phyloP scores from a whole-genome alignment of 1,140 invertebrate genomes.

The Lepidurus couesii region DNA sequence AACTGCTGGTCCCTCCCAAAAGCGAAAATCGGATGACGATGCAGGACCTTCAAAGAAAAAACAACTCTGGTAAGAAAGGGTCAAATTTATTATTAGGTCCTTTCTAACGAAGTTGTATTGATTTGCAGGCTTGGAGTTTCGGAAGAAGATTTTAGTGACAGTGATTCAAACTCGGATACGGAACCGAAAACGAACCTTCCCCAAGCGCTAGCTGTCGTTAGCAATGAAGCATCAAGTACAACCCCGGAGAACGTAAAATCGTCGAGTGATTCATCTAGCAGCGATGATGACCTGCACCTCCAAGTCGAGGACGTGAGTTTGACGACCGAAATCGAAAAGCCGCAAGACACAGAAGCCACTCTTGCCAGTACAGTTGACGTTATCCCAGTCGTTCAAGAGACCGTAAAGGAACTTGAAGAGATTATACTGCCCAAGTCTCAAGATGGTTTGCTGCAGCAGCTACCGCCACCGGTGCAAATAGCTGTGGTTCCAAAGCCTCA shows the following conservation, averaged over 20 bases:
- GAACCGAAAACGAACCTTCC: not conserved
- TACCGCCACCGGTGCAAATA: not conserved
- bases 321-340: not conserved
- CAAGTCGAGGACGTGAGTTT: not conserved
- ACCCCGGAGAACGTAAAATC: not conserved
- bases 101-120: not conserved
- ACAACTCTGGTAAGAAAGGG: not conserved
- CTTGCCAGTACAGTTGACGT: not conserved
- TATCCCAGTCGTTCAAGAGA: not conserved
- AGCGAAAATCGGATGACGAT: constrained; percentile 22
- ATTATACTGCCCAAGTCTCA: not conserved
- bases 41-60: constrained; percentile 21
- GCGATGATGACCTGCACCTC: not conserved
- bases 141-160: constrained; percentile 23
- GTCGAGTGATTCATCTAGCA: not conserved
- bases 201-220: not conserved
- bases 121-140: constrained; percentile 18
- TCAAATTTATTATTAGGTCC: not conserved
- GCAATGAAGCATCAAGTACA: not conserved
- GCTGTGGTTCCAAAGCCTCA: not conserved
- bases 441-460: not conserved
- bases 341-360: not conserved
- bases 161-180: not conserved
- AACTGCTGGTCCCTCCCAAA: not conserved
- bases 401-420: not conserved